Conservation (phyloP, 2,888 invertebrate genomes). For the Xestia c-nigrum region DNA sequence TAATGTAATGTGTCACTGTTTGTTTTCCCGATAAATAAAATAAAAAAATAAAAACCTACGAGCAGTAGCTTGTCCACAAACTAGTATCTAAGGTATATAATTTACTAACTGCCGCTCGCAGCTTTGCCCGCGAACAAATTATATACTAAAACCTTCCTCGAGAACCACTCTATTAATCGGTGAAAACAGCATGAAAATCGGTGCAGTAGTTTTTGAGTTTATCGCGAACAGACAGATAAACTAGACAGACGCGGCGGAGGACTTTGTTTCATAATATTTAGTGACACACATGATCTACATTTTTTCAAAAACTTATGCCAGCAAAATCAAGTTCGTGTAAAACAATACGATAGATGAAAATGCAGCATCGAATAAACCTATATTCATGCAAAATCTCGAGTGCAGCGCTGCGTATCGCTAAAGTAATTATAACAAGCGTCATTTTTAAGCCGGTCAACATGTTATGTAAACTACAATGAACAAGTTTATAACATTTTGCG, state of each 20-base stretch:
- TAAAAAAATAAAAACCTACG: no score
- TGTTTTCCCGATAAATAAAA: no score
- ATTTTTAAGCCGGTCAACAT: slow-evolving; percentile 33
- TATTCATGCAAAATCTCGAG: slow-evolving; percentile 6
- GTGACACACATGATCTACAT: background rate
- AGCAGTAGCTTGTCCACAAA: background rate
- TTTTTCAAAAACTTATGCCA: background rate
- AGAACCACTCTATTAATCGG: no score
- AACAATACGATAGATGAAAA: slow-evolving; percentile 24
- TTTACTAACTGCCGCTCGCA: no score
- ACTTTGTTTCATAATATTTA: no score
- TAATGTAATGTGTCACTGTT: no score
- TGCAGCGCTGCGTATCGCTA: slow-evolving; percentile 31
- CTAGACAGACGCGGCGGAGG: no score
- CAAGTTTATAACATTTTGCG: slow-evolving; percentile 33
- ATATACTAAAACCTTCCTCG: no score
- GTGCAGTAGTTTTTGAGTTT: no score
- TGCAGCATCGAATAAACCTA: background rate
- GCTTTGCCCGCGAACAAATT: no score
- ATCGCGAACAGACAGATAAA: no score
- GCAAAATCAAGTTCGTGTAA: background rate
- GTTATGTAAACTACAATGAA: slow-evolving; percentile 50
- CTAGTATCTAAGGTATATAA: background rate
- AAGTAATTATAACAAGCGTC: slow-evolving; percentile 42
- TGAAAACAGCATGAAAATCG: no score